Base-by-base conservation (phyloP, 2,888 invertebrate species). In the Volucella bombylans region DNA sequence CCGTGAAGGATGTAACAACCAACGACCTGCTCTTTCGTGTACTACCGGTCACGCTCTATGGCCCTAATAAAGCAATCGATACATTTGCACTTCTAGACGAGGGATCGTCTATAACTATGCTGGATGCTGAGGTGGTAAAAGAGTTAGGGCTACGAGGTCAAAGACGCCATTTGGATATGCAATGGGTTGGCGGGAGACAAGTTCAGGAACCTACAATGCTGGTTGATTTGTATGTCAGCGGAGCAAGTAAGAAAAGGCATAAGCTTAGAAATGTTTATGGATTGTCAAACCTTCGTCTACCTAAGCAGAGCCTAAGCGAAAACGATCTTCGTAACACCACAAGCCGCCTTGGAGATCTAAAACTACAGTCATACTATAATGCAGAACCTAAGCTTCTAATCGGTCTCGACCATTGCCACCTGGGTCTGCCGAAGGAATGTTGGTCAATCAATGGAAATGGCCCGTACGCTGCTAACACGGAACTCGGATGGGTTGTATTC, bases 161-260 rank as follows among this genome's bases (percentile, higher is more conserved):
- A 18, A 67, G 67, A 15, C 55, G 76, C 45, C 9, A 47, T 1
- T 71, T 87, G 38, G 80, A 73, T 50, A 54, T 87, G n/a, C 78
- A 86, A 54, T 87, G 86, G 87, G 71, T 80, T 78, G 79, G 78
- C 23, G 69, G 78, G 6, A 76, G 18, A 43, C 50, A 11, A 10
- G 18, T 50, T 10, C 41, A 73, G n/a, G 78, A 73, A 49, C 8
- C 62, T 4, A 65, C 85, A 39, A 31, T 49, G 12, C n/a, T 73
- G 11, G 69, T 82, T 4, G 38, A 76, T 18, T 12, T 87, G 8
- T 67, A 76, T 54, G 72, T 82, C 2, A 79, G 79, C 12, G 82
- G 80, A 73, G 57, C n/a, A 18, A 57, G 62, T 18, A 38, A 41
- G n/a, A 67, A 72, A 49, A 69, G 41, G 39, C 57, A 71, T 39